Conservation (phyloP, 2,113 vertebrate species). For the Rhipidura dahli region DNA sequence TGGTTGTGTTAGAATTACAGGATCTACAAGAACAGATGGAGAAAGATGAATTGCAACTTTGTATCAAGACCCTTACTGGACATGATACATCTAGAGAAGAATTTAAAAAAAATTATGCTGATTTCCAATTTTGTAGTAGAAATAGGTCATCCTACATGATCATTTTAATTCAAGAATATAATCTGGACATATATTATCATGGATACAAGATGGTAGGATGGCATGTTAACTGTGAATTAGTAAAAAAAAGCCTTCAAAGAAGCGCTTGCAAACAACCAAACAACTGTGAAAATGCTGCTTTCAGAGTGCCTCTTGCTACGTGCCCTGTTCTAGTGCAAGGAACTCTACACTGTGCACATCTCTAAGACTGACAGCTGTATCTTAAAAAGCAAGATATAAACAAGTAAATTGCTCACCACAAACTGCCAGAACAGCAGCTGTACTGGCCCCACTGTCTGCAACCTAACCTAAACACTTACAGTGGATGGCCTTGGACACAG, state of each 20-base stretch:
- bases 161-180: background rate
- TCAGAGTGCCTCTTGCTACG: background rate
- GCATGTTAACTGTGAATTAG: background rate
- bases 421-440: background rate
- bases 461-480: background rate
- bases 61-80: background rate
- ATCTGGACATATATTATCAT: background rate
- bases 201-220: background rate
- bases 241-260: background rate
- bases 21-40: background rate
- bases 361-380: background rate
- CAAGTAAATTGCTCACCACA: background rate
- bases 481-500: background rate
- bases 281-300: background rate
- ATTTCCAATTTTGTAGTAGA: background rate
- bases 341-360: background rate
- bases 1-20: background rate
- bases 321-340: background rate
- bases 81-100: background rate
- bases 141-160: background rate
- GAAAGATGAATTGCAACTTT: background rate
- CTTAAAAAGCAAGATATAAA: background rate
- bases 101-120: accelerated
- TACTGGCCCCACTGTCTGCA: accelerated
- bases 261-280: accelerated